A percentile compares a stretch with the other conserved stretches of the same genome.
These are phyloP conservation scores for Megastigmus dorsalis DNA, from an alignment of 2,888 invertebrate genomes.

Conservation along the genomic window DNA sequence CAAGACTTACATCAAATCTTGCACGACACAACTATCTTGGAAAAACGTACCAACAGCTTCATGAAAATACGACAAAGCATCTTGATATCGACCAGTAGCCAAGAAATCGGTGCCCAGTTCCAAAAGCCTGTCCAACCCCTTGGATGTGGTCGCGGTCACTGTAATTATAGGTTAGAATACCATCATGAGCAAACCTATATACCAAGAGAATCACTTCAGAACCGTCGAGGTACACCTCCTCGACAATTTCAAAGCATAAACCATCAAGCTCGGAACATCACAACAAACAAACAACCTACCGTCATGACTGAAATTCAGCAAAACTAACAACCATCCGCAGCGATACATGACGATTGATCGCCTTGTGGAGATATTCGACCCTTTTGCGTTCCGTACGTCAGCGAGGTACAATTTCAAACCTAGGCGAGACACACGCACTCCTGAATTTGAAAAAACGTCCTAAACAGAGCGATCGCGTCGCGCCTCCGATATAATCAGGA, in stretches of 20 bases:
- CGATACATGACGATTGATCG: conserved; percentile 70
- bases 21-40: too few relatives aligned
- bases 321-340: conserved; percentile 66
- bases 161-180: conserved; percentile 58
- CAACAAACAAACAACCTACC: conserved; percentile 58
- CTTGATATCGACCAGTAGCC: conserved; percentile 93
- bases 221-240: not conserved
- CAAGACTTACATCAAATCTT: too few relatives aligned
- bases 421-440: too few relatives aligned
- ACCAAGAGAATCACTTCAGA: not conserved
- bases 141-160: conserved; percentile 82
- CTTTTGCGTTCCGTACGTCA: too few relatives aligned
- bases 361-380: too few relatives aligned
- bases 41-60: conserved; percentile 90
- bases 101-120: conserved; percentile 95
- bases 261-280: not conserved
- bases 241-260: not conserved
- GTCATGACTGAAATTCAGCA: conserved; percentile 68
- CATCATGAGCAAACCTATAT: not conserved
- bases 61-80: conserved; percentile 98
- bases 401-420: not conserved
- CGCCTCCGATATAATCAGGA: not conserved
- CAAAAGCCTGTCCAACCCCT: conserved; percentile 87
- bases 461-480: too few relatives aligned
- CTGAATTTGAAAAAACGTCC: too few relatives aligned